Evolutionary conservation across 2,888 invertebrate genomes (phyloP).

Genomic region (Odontocolon sp.): DNA sequence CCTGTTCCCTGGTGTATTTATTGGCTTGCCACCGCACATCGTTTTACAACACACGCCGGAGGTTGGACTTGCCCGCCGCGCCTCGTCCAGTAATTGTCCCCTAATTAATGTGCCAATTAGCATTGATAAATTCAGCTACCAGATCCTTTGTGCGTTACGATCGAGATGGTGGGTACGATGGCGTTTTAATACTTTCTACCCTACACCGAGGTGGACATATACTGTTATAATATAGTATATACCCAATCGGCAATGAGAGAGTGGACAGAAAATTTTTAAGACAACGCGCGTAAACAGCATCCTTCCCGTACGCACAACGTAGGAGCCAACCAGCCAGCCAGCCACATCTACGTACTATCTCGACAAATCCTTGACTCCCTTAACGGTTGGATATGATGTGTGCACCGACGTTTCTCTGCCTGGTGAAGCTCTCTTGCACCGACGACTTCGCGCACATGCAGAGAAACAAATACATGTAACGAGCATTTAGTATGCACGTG

Average conservation of each 20-base stretch:
- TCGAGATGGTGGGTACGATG: conserved; percentile 10
- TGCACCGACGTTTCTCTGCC: conserved; percentile 29
- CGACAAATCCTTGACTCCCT: conserved; percentile 66
- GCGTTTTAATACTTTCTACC: conserved; percentile 11
- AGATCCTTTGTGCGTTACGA: conserved; percentile 37
- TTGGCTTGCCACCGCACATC: conserved; percentile 31
- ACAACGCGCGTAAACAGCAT: conserved; percentile 4
- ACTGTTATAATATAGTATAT: not conserved
- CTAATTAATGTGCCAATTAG: conserved; percentile 61
- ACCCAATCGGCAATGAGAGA: not conserved
- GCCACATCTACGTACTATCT: not conserved
- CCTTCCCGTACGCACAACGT: conserved; percentile 32
- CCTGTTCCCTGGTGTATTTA: conserved; percentile 43
- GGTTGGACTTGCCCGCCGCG: conserved; percentile 45
- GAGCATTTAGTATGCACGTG: conserved; percentile 66
- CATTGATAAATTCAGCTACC: conserved; percentile 54
- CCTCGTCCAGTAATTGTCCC: conserved; percentile 51
- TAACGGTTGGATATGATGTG: conserved; percentile 64
- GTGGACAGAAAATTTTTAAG: conserved; percentile 19
- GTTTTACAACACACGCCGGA: conserved; percentile 13
- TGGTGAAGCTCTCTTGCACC: not conserved
- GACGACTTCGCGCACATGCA: not conserved
- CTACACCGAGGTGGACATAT: not conserved
- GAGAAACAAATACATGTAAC: conserved; percentile 56
- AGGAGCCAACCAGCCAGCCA: conserved; percentile 24